Percentiles rank a stretch among this genome's conserved stretches.
Evolutionary conservation across 30 jellyfish, hydroid and myxozoan genomes (phyloP).

Genomic region (Chrysaora quinquecirrha): DNA sequence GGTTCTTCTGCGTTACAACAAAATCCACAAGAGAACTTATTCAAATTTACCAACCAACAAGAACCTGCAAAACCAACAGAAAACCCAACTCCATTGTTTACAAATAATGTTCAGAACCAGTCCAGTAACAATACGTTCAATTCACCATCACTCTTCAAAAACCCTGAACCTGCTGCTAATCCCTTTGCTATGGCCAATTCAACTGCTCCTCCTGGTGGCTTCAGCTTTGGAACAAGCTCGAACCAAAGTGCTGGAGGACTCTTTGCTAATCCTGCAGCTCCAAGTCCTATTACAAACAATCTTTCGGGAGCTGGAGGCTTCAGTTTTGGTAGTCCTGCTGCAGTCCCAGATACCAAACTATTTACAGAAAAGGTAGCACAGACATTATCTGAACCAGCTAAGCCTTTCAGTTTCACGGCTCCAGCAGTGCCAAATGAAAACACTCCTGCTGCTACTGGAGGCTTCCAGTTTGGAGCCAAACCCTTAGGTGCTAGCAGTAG

Average conservation of each 20-base stretch:
- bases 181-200: background rate
- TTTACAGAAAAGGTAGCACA: constrained; percentile 21
- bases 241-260: background rate
- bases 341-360: constrained; percentile 1
- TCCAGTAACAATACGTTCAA: background rate
- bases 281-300: background rate
- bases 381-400: constrained; percentile 3
- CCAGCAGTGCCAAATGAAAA: background rate
- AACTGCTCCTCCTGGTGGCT: background rate
- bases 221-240: background rate
- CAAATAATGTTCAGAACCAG: background rate
- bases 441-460: background rate
- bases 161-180: background rate
- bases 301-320: constrained; percentile 22
- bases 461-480: constrained; percentile 1
- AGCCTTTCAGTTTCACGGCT: constrained; percentile 35
- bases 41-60: background rate
- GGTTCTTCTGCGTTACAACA: background rate
- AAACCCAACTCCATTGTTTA: background rate
- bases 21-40: background rate
- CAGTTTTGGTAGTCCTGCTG: constrained; percentile 10
- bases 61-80: background rate
- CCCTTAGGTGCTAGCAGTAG: background rate
- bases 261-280: constrained; percentile 19
- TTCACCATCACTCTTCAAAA: background rate